Evolutionary conservation across 2,113 vertebrate genomes (phyloP).

Genomic region (Atlantisia rogersi): DNA sequence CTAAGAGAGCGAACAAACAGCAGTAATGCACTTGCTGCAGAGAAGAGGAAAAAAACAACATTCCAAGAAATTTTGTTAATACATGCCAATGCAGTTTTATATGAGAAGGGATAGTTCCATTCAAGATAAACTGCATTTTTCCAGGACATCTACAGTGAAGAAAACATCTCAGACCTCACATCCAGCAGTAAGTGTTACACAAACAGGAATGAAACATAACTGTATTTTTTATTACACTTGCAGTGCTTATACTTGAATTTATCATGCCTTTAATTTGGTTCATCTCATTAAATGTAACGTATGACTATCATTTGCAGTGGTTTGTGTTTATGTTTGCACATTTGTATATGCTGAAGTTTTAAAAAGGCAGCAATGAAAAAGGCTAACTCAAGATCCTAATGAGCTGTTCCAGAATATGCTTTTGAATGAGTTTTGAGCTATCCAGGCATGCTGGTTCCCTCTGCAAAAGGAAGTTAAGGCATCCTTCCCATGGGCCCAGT

Average conservation of each 20-base stretch:
- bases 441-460: neutral
- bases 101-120: neutral
- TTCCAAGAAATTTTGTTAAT: constrained; percentile 41
- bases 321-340: neutral
- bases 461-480: neutral
- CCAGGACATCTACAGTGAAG: constrained; percentile 24
- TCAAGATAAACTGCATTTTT: constrained; percentile 35
- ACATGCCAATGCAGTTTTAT: constrained; percentile 33
- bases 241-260: neutral
- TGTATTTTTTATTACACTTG: neutral
- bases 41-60: constrained; percentile 40
- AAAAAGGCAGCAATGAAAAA: neutral
- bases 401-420: neutral
- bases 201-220: neutral
- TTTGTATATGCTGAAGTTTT: neutral
- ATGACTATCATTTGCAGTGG: neutral
- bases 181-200: constrained; percentile 34
- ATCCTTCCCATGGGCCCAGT: neutral
- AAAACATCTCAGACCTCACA: constrained; percentile 16
- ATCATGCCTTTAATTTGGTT: constrained; percentile 8
- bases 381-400: neutral
- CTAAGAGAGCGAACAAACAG: constrained; percentile 48
- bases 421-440: neutral
- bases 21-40: constrained; percentile 45
- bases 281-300: constrained; percentile 2